phyloP scores from a whole-genome alignment of 92 coral and sea anemone species.

The Epizoanthus ramosus region DNA sequence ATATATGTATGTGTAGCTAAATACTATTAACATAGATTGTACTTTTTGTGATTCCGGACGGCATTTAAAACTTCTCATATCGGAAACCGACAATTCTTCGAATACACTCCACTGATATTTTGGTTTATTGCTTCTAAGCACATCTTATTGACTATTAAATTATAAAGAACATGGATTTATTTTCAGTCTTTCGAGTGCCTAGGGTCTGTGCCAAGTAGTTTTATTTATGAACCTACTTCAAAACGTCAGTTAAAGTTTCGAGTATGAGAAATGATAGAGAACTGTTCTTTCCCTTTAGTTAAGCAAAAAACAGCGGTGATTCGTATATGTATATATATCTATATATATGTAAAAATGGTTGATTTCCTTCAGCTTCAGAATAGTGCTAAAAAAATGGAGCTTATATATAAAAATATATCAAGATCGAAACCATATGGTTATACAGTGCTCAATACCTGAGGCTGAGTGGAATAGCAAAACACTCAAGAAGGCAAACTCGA shows the following conservation, averaged over 20 bases:
- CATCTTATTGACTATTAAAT: background rate
- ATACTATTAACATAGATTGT: background rate
- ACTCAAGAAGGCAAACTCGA: too few species aligned
- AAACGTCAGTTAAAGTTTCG: background rate
- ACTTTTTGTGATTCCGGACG: conserved; percentile 1
- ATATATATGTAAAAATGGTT: too few species aligned
- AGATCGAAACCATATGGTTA: too few species aligned
- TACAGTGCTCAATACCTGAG: too few species aligned
- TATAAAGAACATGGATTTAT: background rate
- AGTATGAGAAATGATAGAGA: background rate
- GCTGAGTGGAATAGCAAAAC: too few species aligned
- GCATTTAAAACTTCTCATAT: background rate
- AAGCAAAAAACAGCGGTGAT: background rate
- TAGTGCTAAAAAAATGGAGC: too few species aligned
- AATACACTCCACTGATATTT: background rate
- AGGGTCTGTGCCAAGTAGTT: background rate
- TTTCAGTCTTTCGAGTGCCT: background rate
- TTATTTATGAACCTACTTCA: background rate
- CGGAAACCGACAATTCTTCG: background rate
- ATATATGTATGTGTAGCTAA: background rate
- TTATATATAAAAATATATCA: too few species aligned
- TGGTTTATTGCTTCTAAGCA: background rate
- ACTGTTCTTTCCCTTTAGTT: background rate
- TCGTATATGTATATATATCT: too few species aligned
- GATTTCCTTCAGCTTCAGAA: too few species aligned